Evolutionary conservation across 2,797 vertebrate genomes (phyloP), one percentile per base, ranked within the genome.

Genomic region (Chaetophractus vellerosus): DNA sequence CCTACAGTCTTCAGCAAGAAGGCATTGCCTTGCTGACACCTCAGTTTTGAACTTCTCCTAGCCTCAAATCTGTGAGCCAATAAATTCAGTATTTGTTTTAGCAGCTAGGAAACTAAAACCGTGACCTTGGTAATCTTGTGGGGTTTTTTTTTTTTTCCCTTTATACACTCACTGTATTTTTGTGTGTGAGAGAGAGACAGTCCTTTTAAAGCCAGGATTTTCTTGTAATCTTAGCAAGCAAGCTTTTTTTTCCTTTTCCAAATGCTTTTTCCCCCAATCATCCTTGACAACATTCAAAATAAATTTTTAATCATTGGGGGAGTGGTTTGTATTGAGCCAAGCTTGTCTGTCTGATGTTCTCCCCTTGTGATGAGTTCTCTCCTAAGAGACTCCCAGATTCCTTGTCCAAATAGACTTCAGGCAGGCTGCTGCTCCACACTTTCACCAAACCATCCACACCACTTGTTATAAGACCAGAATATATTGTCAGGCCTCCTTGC

Each of bases 231-330:
- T 86, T 82, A 68, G 31, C 26, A 26, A 48, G 23, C 14, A 80
- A 57, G 41, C 21, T 24, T 55, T 61, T 79, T 69, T 48, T 36
- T 12, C 19, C 6, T 79, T 94, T 90, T 84, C 18, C n/a, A 18
- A 91, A 38, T 36, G 28, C 14, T 85, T 85, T 66, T 48, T 66
- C 48, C 69, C 69, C 15, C 31, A n/a, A 75, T 90, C 55, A 88
- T 71, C 26, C 48, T 90, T 87, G 28, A 61, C 14, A 87, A 93
- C 68, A 78, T 78, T 91, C 74, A 64, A 78, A 93, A 83, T 38
- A 33, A 57, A 6, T 72, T 90, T 90, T 83, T 63, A 72, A 85
- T 81, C 26, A 69, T 28, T 8, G 9, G 9, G 41, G 18, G 41
- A 90, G 19, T 45, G 5, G 24, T 57, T 69, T 90, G 81, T 83